These are phyloP conservation scores for Ammodytes dubius DNA, from an alignment of 2,113 vertebrate species.

Conservation along the genomic window DNA sequence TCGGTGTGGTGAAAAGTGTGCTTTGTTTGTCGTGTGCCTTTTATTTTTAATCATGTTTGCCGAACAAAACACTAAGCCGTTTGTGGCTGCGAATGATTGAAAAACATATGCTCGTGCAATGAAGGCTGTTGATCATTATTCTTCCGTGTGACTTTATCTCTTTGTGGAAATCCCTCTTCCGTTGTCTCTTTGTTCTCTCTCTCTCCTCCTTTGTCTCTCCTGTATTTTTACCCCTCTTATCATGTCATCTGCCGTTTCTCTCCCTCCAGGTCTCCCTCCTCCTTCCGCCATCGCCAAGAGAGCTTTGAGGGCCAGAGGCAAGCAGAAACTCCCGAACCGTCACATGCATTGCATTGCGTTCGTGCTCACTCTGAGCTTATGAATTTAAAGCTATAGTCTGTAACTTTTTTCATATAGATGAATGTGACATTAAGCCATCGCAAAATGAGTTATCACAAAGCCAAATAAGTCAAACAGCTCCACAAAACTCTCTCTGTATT, in stretches of 20 bases:
- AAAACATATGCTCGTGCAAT: slow-evolving; percentile 7
- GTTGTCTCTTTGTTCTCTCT: not conserved
- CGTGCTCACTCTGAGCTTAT: too few relatives aligned
- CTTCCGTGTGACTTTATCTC: not conserved
- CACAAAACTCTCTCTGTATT: too few relatives aligned
- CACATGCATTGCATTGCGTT: not conserved
- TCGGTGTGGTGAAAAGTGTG: slow-evolving; percentile 6
- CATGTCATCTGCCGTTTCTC: slow-evolving; percentile 19
- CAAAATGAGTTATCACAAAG: too few relatives aligned
- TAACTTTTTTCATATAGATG: too few relatives aligned
- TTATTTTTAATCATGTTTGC: not conserved
- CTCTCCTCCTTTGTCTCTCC: not conserved
- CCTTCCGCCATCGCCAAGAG: slow-evolving; percentile 68
- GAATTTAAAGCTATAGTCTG: too few relatives aligned
- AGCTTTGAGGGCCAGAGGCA: slow-evolving; percentile 68
- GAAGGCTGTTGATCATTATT: not conserved
- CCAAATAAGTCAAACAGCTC: too few relatives aligned
- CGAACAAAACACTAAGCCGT: not conserved
- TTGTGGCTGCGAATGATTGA: slow-evolving; percentile 18
- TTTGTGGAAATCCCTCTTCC: not conserved
- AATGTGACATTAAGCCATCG: too few relatives aligned
- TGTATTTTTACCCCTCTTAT: not conserved
- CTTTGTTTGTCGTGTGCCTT: not conserved
- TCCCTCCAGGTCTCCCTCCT: slow-evolving; percentile 73
- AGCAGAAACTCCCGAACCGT: slow-evolving; percentile 45